A percentile compares a stretch with the other conserved stretches of the same genome.
Conservation (phyloP, 2,888 invertebrate genomes). For the Lasius platythorax region DNA sequence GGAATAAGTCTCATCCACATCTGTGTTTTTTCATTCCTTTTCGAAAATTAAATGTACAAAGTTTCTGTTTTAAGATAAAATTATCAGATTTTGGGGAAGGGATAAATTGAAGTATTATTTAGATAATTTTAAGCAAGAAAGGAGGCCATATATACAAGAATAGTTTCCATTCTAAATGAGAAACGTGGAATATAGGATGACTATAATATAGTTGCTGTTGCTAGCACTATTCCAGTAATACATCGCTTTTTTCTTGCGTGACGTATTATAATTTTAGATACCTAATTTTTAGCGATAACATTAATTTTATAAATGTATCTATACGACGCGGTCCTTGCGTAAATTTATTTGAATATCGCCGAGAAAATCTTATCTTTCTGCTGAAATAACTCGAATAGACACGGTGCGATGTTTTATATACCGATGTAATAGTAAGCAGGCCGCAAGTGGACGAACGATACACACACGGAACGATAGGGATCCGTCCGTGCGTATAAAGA, state of each 20-base stretch:
- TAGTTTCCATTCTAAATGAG: constrained; percentile 21
- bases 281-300: neutral
- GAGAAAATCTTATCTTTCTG: neutral
- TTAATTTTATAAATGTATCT: neutral
- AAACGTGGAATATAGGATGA: neutral
- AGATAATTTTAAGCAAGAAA: constrained; percentile 37
- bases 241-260: neutral
- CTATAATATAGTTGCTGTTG: neutral
- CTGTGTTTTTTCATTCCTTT: neutral
- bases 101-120: constrained; percentile 27
- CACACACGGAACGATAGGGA: constrained; percentile 37
- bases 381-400: constrained; percentile 10
- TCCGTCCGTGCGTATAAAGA: constrained; percentile 52
- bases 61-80: neutral
- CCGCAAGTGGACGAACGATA: constrained; percentile 53
- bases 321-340: neutral
- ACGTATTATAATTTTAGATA: neutral
- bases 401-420: neutral
- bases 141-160: constrained; percentile 19
- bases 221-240: neutral
- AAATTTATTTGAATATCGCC: neutral
- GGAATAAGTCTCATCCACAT: neutral
- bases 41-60: neutral
- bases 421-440: constrained; percentile 8
- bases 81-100: neutral